Evolutionary conservation across 2,888 invertebrate genomes (phyloP), one percentile per base, ranked within the genome.

Genomic region (Drosophila kuntzei): DNA sequence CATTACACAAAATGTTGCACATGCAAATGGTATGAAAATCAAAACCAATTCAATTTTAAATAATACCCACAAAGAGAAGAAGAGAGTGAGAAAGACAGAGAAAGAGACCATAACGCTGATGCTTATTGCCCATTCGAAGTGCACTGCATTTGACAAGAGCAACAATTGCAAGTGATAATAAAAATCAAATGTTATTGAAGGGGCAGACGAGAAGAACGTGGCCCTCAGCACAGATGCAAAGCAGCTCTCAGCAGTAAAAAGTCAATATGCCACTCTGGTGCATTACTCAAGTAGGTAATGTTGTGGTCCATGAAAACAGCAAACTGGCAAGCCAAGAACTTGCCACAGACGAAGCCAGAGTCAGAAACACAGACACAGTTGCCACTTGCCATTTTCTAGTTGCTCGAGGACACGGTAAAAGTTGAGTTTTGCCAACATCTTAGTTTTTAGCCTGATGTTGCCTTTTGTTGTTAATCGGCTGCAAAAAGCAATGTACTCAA

Each of bases 401-500:
- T 49, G 57, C 62, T 51, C 16, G 16, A n/a, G 27, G 53, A 71
- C 55, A 39, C 58, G 16, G 8, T 1, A 20, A 47, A 29, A 32
- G 34, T 41, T 51, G 41, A 16, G 14, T 27, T 51, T 36, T 44
- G 20, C 39, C 67, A 66, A 12, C 73, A 60, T 76, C 83, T 80
- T 76, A 62, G 65, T 70, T 75, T 67, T 78, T 64, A 60, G 79
- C 36, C 66, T 29, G 18, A 25, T 34, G 22, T 49, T 46, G 36
- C 22, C 34, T 36, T 74, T 71, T 64, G 59, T 69, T 80, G 84
- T 80, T 81, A 83, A 81, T 81, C 80, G 84, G 66, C 75, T 86
- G 84, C 77, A 86, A 86, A 86, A 83, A 69, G 80, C 84, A 83
- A 87, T 80, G 84, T 84, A 79, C 78, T 83, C 87, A 75, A 78